Percentiles rank a stretch among this genome's conserved stretches.
These are phyloP conservation scores for Phalacrocorax aristotelis DNA, from an alignment of 2,113 vertebrate genomes.

Conservation along the genomic window DNA sequence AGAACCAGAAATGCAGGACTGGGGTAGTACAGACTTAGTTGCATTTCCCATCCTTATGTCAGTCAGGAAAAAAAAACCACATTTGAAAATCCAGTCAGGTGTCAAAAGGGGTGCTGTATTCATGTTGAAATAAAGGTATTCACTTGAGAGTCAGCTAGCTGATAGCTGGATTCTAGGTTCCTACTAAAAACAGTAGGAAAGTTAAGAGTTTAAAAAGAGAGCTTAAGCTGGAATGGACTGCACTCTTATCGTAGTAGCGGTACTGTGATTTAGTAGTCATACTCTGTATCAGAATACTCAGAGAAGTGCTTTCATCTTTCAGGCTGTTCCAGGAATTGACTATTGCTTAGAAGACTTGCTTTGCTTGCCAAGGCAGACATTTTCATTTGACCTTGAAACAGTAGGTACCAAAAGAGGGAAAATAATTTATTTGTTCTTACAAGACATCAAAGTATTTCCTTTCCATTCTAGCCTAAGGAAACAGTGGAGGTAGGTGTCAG, in stretches of 20 bases:
- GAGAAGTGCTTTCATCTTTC: background rate
- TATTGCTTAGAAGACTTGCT: background rate
- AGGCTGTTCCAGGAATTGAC: background rate
- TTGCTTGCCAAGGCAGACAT: background rate
- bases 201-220: background rate
- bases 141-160: background rate
- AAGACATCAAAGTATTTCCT: background rate
- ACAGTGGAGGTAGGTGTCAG: background rate
- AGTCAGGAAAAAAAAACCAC: background rate
- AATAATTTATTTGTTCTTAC: background rate
- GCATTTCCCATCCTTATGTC: background rate
- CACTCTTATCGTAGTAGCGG: background rate
- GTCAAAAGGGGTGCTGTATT: background rate
- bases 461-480: slow-evolving; percentile 7
- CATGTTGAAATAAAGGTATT: background rate
- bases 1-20: background rate
- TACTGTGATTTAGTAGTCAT: background rate
- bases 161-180: background rate
- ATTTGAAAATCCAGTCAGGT: background rate
- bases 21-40: background rate
- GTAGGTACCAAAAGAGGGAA: background rate
- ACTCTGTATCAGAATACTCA: background rate
- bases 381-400: background rate
- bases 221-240: background rate
- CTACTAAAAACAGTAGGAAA: background rate